phyloP scores from a whole-genome alignment of 1,140 invertebrate genomes.

The Drosophila triauraria region DNA sequence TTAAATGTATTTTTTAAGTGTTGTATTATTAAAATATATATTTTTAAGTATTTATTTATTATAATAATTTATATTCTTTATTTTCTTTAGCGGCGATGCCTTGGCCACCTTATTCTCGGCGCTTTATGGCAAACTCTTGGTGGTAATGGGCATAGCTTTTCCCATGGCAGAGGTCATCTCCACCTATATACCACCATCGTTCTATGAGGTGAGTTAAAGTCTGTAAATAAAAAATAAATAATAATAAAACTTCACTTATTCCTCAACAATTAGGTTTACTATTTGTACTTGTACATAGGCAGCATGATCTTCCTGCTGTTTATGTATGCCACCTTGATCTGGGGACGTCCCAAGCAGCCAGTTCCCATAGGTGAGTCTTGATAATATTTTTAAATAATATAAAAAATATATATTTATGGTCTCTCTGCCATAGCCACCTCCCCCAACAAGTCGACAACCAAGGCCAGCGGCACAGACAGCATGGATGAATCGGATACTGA shows the following conservation, averaged over 20 bases:
- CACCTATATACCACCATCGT: conserved; percentile 95
- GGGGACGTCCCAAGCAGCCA: conserved; percentile 86
- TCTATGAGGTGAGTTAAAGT: conserved; percentile 91
- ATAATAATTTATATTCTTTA: background rate
- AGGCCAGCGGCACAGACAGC: conserved; percentile 75
- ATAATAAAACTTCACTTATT: background rate
- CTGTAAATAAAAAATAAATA: too few species aligned
- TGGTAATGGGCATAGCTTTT: conserved; percentile 97
- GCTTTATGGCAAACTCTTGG: conserved; percentile 96
- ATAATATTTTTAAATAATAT: fast-evolving
- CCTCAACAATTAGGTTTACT: conserved; percentile 89
- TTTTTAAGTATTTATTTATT: background rate
- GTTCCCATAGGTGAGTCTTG: conserved; percentile 66
- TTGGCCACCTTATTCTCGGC: conserved; percentile 94
- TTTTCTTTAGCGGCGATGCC: conserved; percentile 67
- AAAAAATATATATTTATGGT: too few species aligned
- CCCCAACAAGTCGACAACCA: conserved; percentile 67
- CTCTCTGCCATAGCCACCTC: conserved; percentile 43
- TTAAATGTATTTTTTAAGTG: background rate
- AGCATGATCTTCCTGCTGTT: conserved; percentile 95
- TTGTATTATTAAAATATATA: too few species aligned
- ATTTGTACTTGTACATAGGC: conserved; percentile 95
- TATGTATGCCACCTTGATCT: conserved; percentile 92
- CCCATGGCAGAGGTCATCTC: conserved; percentile 97
- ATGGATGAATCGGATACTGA: conserved; percentile 87